These are phyloP conservation scores for Epizoanthus ramosus DNA, from an alignment of 92 coral and sea anemone genomes.

Conservation along the genomic window DNA sequence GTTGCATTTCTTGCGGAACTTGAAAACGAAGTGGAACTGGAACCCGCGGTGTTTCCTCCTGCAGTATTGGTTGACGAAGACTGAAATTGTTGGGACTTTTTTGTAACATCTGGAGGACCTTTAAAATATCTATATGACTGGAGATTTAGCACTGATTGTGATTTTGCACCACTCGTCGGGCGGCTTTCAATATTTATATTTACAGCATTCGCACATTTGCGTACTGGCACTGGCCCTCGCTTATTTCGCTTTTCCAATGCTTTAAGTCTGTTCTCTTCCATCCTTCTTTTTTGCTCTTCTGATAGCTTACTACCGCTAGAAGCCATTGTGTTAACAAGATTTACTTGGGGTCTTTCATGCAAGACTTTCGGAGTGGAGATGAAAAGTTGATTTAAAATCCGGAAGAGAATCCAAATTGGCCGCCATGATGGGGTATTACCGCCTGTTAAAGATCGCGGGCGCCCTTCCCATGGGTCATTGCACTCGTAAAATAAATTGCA, in stretches of 20 bases:
- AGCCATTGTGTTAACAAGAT: constrained; percentile 53
- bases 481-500: constrained; percentile 33
- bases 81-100: neutral
- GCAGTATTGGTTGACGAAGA: neutral
- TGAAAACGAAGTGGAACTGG: too few relatives aligned
- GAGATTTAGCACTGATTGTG: neutral
- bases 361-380: too few relatives aligned
- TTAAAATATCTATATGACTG: neutral
- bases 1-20: too few relatives aligned
- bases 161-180: neutral
- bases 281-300: constrained; percentile 84
- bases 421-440: constrained; percentile 31
- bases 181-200: neutral
- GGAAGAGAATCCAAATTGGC: constrained; percentile 12
- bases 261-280: constrained; percentile 93
- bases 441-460: constrained; percentile 3
- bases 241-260: constrained; percentile 93
- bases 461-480: constrained; percentile 46
- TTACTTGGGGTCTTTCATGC: neutral
- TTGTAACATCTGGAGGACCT: neutral
- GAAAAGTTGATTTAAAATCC: too few relatives aligned
- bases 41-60: neutral
- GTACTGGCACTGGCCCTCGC: constrained; percentile 23
- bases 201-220: neutral
- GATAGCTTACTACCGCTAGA: constrained; percentile 64